Percentiles rank a stretch among this genome's conserved stretches.
Conservation (phyloP, 2,888 invertebrate genomes). For the Hoplodrina blanda region DNA sequence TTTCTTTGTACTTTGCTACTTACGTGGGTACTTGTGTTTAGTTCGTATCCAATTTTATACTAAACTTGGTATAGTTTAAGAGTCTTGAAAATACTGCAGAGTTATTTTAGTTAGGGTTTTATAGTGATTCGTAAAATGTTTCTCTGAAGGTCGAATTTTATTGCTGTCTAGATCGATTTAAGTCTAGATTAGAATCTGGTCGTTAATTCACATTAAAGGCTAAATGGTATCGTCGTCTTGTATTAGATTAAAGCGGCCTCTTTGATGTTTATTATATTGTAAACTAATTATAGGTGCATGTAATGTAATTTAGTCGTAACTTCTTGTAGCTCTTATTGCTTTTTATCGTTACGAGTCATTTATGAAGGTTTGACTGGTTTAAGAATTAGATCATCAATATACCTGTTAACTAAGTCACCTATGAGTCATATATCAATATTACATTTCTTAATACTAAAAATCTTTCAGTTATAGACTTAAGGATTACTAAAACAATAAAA, state of each 20-base stretch:
- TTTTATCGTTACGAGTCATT: constrained; percentile 19
- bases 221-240: constrained; percentile 44
- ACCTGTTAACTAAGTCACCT: neutral
- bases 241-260: constrained; percentile 51
- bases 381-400: constrained; percentile 42
- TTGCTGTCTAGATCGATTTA: constrained; percentile 50
- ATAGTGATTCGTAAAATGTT: constrained; percentile 44
- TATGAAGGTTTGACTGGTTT: constrained; percentile 14
- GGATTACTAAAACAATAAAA: too few species aligned
- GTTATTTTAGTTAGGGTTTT: constrained; percentile 42
- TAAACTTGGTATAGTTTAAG: constrained; percentile 54
- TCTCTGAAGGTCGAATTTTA: constrained; percentile 54
- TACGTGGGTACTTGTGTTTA: constrained; percentile 74
- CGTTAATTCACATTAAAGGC: constrained; percentile 50
- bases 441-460: neutral
- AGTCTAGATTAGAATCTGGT: constrained; percentile 57
- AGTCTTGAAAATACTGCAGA: constrained; percentile 45
- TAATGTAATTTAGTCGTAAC: constrained; percentile 33
- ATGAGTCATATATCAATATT: constrained; percentile 3
- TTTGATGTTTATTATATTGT: constrained; percentile 44
- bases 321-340: constrained; percentile 22
- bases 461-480: too few species aligned
- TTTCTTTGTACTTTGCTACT: constrained; percentile 80
- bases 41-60: constrained; percentile 72
- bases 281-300: constrained; percentile 39